A percentile compares a stretch with the other conserved stretches of the same genome.
Evolutionary conservation across 2,113 vertebrate genomes (phyloP).

Genomic region (Pyxicephalus adspersus): DNA sequence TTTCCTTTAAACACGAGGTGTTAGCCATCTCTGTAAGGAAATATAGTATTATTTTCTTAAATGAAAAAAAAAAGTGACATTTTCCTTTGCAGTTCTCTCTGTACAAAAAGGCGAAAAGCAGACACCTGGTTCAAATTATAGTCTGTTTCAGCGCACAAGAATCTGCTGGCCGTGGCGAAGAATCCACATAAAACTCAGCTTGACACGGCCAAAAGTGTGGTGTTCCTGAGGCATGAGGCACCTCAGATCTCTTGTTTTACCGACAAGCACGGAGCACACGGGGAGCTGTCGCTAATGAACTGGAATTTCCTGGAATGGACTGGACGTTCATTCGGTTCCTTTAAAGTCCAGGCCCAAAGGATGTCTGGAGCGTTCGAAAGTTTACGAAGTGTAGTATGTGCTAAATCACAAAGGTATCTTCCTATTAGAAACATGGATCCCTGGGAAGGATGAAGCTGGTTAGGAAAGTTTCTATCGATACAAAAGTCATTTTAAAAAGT

Average conservation of each 20-base stretch:
- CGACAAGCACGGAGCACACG: conserved; percentile 47
- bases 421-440: not conserved
- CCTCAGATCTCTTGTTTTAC: conserved; percentile 38
- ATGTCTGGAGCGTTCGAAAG: conserved; percentile 35
- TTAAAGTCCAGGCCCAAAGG: conserved; percentile 41
- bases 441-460: not conserved
- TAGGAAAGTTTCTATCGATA: too few species aligned
- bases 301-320: conserved; percentile 65
- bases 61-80: conserved; percentile 12
- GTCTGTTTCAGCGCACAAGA: conserved; percentile 67
- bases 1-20: conserved; percentile 20
- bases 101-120: conserved; percentile 55
- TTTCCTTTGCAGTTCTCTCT: conserved; percentile 63
- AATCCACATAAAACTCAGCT: conserved; percentile 64
- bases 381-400: not conserved
- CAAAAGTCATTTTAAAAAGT: too few species aligned
- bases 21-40: conserved; percentile 13
- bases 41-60: conserved; percentile 34
- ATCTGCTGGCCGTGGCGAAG: conserved; percentile 67
- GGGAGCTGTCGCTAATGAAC: conserved; percentile 54
- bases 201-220: conserved; percentile 57
- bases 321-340: conserved; percentile 8
- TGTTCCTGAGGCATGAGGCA: conserved; percentile 62
- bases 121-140: conserved; percentile 75
- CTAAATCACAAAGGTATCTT: conserved; percentile 14